phyloP scores from a whole-genome alignment of 2,797 vertebrate species.

The Euthynnus affinis region DNA sequence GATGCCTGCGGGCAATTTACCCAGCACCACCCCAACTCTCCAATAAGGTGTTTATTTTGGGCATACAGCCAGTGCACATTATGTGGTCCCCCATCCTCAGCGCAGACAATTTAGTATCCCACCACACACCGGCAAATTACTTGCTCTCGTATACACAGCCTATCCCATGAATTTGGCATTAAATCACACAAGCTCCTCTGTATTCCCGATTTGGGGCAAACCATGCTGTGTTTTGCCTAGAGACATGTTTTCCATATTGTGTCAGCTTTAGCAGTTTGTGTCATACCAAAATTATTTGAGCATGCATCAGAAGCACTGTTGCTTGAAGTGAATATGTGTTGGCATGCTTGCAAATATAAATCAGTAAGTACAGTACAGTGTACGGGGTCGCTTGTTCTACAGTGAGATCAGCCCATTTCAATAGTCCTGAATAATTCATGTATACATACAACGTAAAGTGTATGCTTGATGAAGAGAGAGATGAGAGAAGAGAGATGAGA shows the following conservation, averaged over 20 bases:
- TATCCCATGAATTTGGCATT: slow-evolving; percentile 38
- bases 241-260: slow-evolving; percentile 47
- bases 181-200: slow-evolving; percentile 32
- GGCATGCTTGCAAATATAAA: slow-evolving; percentile 11
- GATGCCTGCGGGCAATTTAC: slow-evolving; percentile 59
- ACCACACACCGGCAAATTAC: slow-evolving; percentile 38
- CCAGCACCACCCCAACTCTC: slow-evolving; percentile 52
- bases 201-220: slow-evolving; percentile 26
- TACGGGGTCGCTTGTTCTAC: slow-evolving; percentile 5
- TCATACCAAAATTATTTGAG: slow-evolving; percentile 26
- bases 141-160: slow-evolving; percentile 20
- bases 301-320: slow-evolving; percentile 14
- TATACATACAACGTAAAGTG: slow-evolving; percentile 55
- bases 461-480: slow-evolving; percentile 49
- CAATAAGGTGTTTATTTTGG: slow-evolving; percentile 67
- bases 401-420: slow-evolving; percentile 30
- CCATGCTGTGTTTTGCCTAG: slow-evolving; percentile 40
- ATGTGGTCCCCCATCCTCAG: slow-evolving; percentile 53
- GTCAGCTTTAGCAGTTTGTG: slow-evolving; percentile 22
- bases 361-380: slow-evolving; percentile 21
- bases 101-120: slow-evolving; percentile 48
- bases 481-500: slow-evolving; percentile 48
- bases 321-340: not conserved
- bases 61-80: slow-evolving; percentile 55
- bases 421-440: slow-evolving; percentile 60